Evolutionary conservation across 2,113 vertebrate genomes (phyloP).

Genomic region (Psammodynastes pulverulentus): DNA sequence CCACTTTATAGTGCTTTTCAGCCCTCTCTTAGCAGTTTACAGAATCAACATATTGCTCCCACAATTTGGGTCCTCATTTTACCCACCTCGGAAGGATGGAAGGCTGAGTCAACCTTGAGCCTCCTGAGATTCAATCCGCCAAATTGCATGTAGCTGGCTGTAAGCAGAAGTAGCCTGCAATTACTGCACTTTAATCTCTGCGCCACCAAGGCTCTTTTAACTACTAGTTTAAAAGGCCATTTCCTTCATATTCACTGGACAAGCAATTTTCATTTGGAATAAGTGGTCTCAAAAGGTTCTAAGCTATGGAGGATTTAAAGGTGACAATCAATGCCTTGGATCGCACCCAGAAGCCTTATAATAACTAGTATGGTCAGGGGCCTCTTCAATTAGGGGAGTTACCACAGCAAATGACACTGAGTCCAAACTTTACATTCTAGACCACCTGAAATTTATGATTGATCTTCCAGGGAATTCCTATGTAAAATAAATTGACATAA

Average conservation of each 20-base stretch:
- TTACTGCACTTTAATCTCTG: no score
- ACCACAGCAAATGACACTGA: not conserved
- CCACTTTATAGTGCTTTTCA: no score
- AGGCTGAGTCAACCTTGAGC: no score
- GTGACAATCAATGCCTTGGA: not conserved
- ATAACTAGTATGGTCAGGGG: not conserved
- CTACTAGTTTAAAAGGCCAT: not conserved
- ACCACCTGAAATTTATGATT: not conserved
- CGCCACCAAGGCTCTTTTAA: no score
- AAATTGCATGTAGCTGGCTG: no score
- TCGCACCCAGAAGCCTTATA: not conserved
- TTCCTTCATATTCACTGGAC: not conserved
- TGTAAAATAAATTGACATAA: not conserved
- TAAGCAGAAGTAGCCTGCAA: no score
- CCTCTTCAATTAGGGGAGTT: not conserved
- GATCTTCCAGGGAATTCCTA: not conserved
- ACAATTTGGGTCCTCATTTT: no score
- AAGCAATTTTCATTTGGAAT: not conserved
- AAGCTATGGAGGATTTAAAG: not conserved
- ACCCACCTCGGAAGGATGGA: no score
- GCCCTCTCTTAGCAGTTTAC: no score
- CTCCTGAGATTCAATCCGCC: no score
- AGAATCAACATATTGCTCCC: no score
- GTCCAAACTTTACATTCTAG: not conserved
- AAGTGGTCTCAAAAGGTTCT: not conserved